A percentile compares a stretch with the other conserved stretches of the same genome.
Conservation (phyloP, 1,140 invertebrate species). For the Riptortus pedestris region DNA sequence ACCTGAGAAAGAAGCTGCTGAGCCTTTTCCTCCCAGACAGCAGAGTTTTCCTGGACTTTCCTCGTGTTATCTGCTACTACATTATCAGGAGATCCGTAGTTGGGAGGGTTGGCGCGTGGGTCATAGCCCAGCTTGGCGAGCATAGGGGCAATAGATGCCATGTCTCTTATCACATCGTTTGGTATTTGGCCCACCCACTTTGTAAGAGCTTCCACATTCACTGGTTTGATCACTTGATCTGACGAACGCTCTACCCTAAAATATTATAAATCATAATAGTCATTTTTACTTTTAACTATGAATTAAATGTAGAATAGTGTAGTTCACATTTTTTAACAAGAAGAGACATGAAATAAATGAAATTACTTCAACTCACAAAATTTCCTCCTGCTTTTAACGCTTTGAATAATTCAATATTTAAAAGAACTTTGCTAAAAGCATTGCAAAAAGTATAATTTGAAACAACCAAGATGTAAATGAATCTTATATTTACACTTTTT, state of each 20-base stretch:
- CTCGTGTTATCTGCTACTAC: conserved; percentile 45
- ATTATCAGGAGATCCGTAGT: conserved; percentile 78
- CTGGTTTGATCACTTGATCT: conserved; percentile 96
- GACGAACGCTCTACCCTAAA: conserved; percentile 89
- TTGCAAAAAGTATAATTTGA: no score
- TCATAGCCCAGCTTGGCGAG: conserved; percentile 77
- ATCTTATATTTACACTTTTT: no score
- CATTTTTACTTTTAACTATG: no score
- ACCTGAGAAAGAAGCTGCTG: conserved; percentile 17
- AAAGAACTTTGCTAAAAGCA: no score
- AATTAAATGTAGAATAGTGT: no score
- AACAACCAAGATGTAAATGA: no score
- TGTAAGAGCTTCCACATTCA: conserved; percentile 88
- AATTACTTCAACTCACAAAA: no score
- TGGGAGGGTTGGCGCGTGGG: conserved; percentile 84
- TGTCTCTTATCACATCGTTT: conserved; percentile 70
- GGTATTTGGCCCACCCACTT: conserved; percentile 96
- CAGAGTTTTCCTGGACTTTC: conserved; percentile 23
- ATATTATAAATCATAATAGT: no score
- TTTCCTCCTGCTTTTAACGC: no score
- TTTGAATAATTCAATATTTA: no score
- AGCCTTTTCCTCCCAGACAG: conserved; percentile 33
- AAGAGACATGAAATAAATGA: no score
- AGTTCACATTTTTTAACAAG: no score
- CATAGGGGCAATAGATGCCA: conserved; percentile 66